Evolutionary conservation across 37 sponge, comb jelly and placozoan genomes (phyloP).

Genomic region (Chondrosia reniformis): DNA sequence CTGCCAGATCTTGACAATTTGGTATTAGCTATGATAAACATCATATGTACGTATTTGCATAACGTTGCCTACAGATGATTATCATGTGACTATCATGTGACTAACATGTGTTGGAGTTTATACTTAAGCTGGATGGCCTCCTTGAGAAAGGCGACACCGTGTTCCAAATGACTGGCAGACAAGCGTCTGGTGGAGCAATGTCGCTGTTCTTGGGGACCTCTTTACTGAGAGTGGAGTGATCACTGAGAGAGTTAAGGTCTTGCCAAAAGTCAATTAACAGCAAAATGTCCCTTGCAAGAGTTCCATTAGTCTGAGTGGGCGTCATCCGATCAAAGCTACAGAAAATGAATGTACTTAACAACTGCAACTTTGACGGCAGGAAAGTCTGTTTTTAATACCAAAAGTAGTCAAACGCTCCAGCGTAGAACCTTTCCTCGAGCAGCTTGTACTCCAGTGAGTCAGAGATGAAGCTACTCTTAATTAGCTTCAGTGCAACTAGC

Average conservation of each 20-base stretch:
- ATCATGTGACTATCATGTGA: background rate
- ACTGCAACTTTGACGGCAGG: background rate
- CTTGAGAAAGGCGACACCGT: too few relatives aligned
- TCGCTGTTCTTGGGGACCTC: too few relatives aligned
- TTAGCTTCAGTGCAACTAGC: background rate
- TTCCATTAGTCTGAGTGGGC: conserved; percentile 6
- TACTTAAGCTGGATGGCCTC: too few relatives aligned
- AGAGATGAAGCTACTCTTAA: conserved; percentile 13
- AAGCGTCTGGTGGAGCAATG: too few relatives aligned
- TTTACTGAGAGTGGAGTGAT: too few relatives aligned
- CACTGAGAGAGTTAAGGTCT: background rate
- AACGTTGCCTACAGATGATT: background rate
- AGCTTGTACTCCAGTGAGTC: conserved; percentile 47
- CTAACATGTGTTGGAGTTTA: background rate
- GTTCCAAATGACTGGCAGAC: too few relatives aligned
- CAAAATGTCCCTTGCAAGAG: background rate
- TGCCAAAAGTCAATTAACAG: background rate
- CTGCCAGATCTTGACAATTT: conserved; percentile 14
- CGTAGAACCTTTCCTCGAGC: conserved; percentile 68
- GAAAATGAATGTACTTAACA: background rate
- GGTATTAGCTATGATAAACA: background rate
- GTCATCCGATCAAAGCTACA: conserved; percentile 18
- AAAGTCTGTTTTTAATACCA: conserved; percentile 26
- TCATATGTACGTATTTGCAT: background rate
- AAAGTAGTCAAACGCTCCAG: conserved; percentile 74